phyloP scores from a whole-genome alignment of 2,113 vertebrate species.

The Cheirogaleus medius region DNA sequence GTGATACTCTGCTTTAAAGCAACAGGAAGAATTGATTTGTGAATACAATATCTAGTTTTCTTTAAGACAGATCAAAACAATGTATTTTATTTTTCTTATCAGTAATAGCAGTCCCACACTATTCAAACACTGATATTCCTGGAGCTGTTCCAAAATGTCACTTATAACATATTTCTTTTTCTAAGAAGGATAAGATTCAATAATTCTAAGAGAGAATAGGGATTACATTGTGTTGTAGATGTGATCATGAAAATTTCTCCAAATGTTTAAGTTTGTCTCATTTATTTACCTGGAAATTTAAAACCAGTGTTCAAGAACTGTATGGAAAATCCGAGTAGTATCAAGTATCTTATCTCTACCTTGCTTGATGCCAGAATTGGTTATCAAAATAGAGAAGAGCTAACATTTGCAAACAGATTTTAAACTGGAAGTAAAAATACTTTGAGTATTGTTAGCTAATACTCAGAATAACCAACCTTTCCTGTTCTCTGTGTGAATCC shows the following conservation, averaged over 20 bases:
- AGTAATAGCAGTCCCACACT: background rate
- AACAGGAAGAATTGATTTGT: background rate
- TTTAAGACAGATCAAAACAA: constrained; percentile 29
- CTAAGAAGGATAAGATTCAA: background rate
- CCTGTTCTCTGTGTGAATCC: background rate
- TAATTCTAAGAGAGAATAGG: background rate
- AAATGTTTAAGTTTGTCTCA: background rate
- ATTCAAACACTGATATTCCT: background rate
- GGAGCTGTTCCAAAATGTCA: background rate
- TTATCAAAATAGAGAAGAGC: constrained; percentile 6
- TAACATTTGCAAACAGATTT: background rate
- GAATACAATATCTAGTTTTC: constrained; percentile 31
- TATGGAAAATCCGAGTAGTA: background rate
- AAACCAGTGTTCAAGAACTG: background rate
- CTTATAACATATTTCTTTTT: background rate
- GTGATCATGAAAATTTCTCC: background rate
- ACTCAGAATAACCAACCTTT: background rate
- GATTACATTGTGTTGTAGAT: background rate
- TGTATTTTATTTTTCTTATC: background rate
- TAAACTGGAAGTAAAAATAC: background rate
- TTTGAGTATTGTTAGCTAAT: background rate
- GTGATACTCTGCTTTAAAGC: background rate
- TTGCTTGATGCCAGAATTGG: background rate
- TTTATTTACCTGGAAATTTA: constrained; percentile 10
- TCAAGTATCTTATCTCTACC: background rate